These are phyloP conservation scores for Maccullochella peelii DNA, from an alignment of 2,113 vertebrate genomes.

Conservation along the genomic window DNA sequence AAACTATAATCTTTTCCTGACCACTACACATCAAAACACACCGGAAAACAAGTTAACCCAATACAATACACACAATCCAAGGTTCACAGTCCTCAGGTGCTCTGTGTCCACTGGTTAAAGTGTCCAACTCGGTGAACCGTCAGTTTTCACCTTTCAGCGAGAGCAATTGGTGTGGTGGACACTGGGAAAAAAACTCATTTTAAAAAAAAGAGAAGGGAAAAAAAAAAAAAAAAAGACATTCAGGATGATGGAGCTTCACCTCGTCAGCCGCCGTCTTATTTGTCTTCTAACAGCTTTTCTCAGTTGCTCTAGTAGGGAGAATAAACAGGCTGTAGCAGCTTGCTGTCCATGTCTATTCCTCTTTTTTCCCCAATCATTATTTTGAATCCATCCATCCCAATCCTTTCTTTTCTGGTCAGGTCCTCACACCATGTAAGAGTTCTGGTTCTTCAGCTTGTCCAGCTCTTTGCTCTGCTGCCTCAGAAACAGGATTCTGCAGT, in stretches of 20 bases:
- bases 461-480: constrained; percentile 99
- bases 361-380: constrained; percentile 57
- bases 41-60: constrained; percentile 74
- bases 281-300: constrained; percentile 37
- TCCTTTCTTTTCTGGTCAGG: constrained; percentile 80
- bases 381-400: constrained; percentile 81
- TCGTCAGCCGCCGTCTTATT: constrained; percentile 21
- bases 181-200: constrained; percentile 3
- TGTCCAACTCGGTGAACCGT: constrained; percentile 43
- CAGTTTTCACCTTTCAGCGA: constrained; percentile 43
- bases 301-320: constrained; percentile 35
- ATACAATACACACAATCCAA: constrained; percentile 73
- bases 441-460: constrained; percentile 99
- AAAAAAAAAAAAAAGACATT: constrained; percentile 23
- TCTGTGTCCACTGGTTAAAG: constrained; percentile 47
- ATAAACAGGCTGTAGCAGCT: constrained; percentile 66
- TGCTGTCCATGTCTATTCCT: constrained; percentile 49
- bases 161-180: constrained; percentile 53
- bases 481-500: constrained; percentile 95
- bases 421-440: constrained; percentile 99
- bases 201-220: constrained; percentile 14
- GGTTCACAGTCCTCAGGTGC: constrained; percentile 71
- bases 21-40: constrained; percentile 79
- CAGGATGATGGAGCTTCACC: constrained; percentile 37
- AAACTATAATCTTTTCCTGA: constrained; percentile 63